Evolutionary conservation across 2,797 vertebrate genomes (phyloP).

Genomic region (Strix occidentalis): DNA sequence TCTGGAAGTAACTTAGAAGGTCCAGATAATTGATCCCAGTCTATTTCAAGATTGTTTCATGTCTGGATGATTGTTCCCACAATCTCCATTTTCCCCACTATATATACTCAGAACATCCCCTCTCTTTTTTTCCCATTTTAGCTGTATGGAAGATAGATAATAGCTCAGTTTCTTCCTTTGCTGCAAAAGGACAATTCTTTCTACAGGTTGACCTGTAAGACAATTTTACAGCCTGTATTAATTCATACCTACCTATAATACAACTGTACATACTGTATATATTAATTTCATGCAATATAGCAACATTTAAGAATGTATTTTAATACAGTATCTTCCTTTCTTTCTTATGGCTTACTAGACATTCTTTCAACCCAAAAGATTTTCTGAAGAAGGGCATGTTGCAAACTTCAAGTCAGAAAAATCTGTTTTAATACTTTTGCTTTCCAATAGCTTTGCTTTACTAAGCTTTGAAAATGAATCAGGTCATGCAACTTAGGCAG

Average conservation of each 20-base stretch:
- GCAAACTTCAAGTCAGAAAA: not conserved
- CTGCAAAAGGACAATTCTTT: not conserved
- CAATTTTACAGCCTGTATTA: not conserved
- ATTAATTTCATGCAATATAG: not conserved
- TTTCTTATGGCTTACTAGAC: not conserved
- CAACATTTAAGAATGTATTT: not conserved
- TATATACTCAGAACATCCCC: not conserved
- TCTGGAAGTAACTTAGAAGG: conserved; percentile 49
- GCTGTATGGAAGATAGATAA: not conserved
- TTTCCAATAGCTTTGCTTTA: not conserved
- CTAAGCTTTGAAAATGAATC: not conserved
- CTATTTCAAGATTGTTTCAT: conserved; percentile 26
- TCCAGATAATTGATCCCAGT: conserved; percentile 33
- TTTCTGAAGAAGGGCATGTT: not conserved
- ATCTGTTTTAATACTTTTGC: not conserved
- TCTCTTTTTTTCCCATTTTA: not conserved
- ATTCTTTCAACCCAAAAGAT: not conserved
- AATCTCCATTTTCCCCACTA: not conserved
- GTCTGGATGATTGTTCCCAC: not conserved
- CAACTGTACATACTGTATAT: not conserved
- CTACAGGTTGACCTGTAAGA: not conserved
- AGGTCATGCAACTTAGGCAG: not conserved
- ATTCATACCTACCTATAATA: not conserved
- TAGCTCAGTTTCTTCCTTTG: not conserved
- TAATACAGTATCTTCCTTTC: not conserved